Evolutionary conservation across 64 coral and sea anemone genomes (phyloP).

Genomic region (Cladopsammia gracilis): DNA sequence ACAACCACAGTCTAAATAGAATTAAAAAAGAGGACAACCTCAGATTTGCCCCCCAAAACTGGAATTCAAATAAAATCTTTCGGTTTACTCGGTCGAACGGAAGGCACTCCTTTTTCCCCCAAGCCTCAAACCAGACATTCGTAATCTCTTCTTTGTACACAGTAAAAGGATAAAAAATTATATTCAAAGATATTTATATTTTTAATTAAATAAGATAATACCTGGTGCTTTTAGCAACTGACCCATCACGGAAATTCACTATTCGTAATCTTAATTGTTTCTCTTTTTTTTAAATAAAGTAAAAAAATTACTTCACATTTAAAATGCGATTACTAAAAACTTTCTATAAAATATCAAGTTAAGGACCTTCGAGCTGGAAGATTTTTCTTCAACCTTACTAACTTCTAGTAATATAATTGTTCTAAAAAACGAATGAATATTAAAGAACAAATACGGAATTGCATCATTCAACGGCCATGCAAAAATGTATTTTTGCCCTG

Average conservation of each 20-base stretch:
- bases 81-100: too few relatives aligned
- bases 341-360: neutral
- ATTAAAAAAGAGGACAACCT: too few relatives aligned
- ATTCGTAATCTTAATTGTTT: neutral
- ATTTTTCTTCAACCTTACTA: too few relatives aligned
- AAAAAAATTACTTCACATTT: conserved; percentile 5
- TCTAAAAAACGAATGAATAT: neutral
- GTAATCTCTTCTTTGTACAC: too few relatives aligned
- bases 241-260: neutral
- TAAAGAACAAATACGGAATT: neutral
- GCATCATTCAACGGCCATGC: neutral
- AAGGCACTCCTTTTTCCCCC: too few relatives aligned
- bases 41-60: too few relatives aligned
- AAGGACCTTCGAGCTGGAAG: too few relatives aligned
- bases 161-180: too few relatives aligned
- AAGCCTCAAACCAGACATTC: too few relatives aligned
- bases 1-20: too few relatives aligned
- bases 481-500: neutral
- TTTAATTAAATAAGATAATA: neutral
- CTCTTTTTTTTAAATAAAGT: neutral
- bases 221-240: neutral
- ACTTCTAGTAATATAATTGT: too few relatives aligned
- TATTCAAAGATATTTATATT: neutral
- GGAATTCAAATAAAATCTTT: too few relatives aligned
- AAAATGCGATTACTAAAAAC: conserved; percentile 1